phyloP scores from a whole-genome alignment of 23 tunicate genomes.

The Trididemnum nubilum region DNA sequence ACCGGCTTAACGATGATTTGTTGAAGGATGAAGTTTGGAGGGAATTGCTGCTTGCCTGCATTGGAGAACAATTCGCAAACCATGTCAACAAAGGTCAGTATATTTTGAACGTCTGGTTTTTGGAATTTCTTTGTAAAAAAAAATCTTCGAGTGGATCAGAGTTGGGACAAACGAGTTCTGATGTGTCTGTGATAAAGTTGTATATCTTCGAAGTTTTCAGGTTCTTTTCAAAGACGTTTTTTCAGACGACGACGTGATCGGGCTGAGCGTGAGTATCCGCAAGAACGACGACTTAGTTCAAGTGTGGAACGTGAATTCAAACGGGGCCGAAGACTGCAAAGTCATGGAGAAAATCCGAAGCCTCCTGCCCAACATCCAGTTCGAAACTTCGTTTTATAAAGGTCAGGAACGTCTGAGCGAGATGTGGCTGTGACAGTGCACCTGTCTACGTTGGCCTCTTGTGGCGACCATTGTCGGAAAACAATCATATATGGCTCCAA shows the following conservation, averaged over 20 bases:
- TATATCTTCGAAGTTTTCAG: too few species aligned
- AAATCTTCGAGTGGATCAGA: too few species aligned
- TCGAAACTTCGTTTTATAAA: conserved; percentile 83
- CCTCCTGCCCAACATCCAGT: conserved; percentile 63
- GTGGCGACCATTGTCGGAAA: not conserved
- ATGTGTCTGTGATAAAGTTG: too few species aligned
- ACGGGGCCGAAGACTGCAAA: conserved; percentile 38
- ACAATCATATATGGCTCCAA: too few species aligned
- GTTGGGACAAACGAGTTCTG: too few species aligned
- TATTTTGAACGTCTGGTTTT: not conserved
- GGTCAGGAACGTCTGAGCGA: conserved; percentile 39
- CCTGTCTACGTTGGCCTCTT: not conserved
- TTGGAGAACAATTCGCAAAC: conserved; percentile 88
- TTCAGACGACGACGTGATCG: conserved; percentile 80
- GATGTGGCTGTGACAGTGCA: not conserved
- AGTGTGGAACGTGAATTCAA: conserved; percentile 72
- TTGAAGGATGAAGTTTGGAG: conserved; percentile 81
- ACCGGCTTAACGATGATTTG: not conserved
- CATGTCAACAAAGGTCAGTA: conserved; percentile 62
- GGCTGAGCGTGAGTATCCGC: conserved; percentile 82
- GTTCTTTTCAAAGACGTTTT: too few species aligned
- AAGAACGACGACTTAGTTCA: conserved; percentile 90
- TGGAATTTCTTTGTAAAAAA: too few species aligned
- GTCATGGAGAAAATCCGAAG: conserved; percentile 53
- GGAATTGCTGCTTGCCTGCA: conserved; percentile 77